Percentiles rank a stretch among this genome's conserved stretches.
Evolutionary conservation across 2,113 vertebrate genomes (phyloP).

Genomic region (Cygnus buccinator): DNA sequence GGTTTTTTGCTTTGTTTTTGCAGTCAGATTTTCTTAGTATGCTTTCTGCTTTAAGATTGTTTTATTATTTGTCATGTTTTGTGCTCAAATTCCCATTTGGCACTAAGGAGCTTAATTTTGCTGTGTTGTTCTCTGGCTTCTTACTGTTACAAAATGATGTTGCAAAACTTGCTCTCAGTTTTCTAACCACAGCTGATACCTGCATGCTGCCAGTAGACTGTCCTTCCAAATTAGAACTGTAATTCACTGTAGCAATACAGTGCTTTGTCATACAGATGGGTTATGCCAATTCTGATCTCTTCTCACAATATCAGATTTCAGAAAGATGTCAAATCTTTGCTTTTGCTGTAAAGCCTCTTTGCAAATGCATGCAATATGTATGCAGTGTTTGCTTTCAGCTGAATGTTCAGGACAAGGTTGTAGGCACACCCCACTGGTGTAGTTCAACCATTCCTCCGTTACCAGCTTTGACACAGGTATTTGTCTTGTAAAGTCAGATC

Average conservation of each 20-base stretch:
- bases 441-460: not conserved
- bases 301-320: not conserved
- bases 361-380: accelerated
- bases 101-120: not conserved
- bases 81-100: not conserved
- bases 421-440: not conserved
- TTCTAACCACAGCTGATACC: not conserved
- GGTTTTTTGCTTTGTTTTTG: not conserved
- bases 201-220: not conserved
- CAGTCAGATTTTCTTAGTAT: not conserved
- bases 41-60: not conserved
- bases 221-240: not conserved
- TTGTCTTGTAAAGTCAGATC: not conserved
- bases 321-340: not conserved
- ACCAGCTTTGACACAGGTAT: not conserved
- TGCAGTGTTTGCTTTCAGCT: not conserved
- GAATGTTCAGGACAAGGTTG: not conserved
- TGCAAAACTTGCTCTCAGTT: constrained; percentile 19
- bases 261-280: not conserved
- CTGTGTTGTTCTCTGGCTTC: not conserved
- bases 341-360: constrained; percentile 4
- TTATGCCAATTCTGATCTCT: not conserved
- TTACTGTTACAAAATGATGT: constrained; percentile 13
- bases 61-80: not conserved
- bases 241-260: not conserved